Evolutionary conservation across 2,113 vertebrate species (phyloP).

Genomic region (Cryptotis parvus): DNA sequence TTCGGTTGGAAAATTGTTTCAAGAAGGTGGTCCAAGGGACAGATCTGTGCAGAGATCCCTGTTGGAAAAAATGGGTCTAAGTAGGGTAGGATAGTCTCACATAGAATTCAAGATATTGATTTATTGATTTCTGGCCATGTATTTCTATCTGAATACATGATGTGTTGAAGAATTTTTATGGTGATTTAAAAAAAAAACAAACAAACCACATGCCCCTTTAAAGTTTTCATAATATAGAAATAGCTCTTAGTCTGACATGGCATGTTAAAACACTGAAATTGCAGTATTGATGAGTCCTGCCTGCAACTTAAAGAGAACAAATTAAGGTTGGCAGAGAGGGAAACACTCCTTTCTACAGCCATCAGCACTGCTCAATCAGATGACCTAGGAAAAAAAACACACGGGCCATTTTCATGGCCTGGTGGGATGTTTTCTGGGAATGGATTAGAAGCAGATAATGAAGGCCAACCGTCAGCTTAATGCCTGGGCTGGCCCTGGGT

Average conservation of each 20-base stretch:
- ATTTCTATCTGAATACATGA: neutral
- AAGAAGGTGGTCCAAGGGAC: neutral
- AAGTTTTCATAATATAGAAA: conserved; percentile 11
- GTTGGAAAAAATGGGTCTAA: neutral
- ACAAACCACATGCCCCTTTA: neutral
- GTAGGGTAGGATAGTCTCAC: neutral
- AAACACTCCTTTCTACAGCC: conserved; percentile 65
- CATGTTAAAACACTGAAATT: conserved; percentile 44
- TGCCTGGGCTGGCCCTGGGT: conserved; percentile 51
- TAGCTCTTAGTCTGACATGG: conserved; percentile 34
- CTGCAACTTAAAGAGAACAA: conserved; percentile 51
- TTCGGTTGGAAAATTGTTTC: neutral
- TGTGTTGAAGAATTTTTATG: neutral
- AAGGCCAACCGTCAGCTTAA: conserved; percentile 63
- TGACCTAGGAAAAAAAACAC: conserved; percentile 77
- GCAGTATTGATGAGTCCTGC: conserved; percentile 15
- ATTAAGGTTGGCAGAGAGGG: conserved; percentile 68
- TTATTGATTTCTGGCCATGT: too few relatives aligned
- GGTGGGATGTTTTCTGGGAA: conserved; percentile 57
- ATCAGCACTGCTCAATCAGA: conserved; percentile 76
- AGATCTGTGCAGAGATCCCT: too few relatives aligned
- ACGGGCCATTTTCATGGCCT: conserved; percentile 72
- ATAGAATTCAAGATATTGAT: neutral
- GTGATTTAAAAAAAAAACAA: neutral
- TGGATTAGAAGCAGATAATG: conserved; percentile 55